Base-by-base conservation (phyloP, 2,888 invertebrate genomes). In the Eumacrocentrus americanus region DNA sequence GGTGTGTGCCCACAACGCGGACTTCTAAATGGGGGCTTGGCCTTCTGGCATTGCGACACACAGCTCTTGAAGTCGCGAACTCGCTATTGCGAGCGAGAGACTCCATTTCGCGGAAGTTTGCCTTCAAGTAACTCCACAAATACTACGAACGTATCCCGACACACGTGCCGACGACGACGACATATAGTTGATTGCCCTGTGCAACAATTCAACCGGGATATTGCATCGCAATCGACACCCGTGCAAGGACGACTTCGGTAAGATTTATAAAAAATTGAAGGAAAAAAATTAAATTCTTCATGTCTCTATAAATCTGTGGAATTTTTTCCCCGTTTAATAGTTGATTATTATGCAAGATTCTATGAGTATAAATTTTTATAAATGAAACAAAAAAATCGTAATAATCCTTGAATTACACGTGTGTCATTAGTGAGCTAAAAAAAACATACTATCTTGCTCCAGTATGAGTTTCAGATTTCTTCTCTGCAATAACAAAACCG, bases 11-110 rank as follows among this genome's bases (percentile, higher is more conserved):
- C 66, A 60, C 62, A 63, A 65, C 61, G 70, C 63, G 70, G 70
- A 71, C 72, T 73, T 73, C 67, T 73, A 76, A 74, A 75, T 70
- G 74, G 74, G 74, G 75, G 76, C 73, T 76, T 76, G 78, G 77
- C 76, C 77, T 79, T 78, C 77, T 79, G 72, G 74, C 74, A 72
- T 78, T 78, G 78, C 79, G 75, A 78, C 76, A 78, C 72, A 70
- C 59, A n/a, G 46, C 14, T 46, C 23, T 42, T 47, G 35, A 37
- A 56, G 35, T 37, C 25, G 38, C 23, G 16, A 47, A 47, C 54
- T 44, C 54, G 20, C 44, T 46, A 25, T 53, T 29, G 29, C 38
- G 38, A 56, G 58, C 62, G 58, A 58, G 64, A 62, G 59, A 65
- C 63, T 61, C 57, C 64, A 58, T 67, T 79, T 79, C 79, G 78